These are phyloP conservation scores for Neolamprologus cancellatus DNA, from an alignment of 2,113 vertebrate species.

Conservation along the genomic window DNA sequence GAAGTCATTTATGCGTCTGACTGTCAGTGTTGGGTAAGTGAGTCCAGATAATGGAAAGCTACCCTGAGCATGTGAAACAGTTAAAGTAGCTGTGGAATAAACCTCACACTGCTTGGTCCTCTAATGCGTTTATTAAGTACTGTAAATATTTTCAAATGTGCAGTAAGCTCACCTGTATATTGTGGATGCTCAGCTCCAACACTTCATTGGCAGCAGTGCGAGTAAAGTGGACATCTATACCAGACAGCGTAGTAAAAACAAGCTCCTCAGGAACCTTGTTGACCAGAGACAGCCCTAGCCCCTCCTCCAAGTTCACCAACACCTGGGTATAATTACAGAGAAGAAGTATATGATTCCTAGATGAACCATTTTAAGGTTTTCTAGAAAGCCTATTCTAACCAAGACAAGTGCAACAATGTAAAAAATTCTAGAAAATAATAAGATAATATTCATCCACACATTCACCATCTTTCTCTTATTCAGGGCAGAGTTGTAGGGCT, in stretches of 20 bases:
- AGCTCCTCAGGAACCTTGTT: constrained; percentile 95
- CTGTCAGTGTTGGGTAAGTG: background rate
- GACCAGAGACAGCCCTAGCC: constrained; percentile 89
- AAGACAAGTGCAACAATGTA: background rate
- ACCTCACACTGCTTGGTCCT: background rate
- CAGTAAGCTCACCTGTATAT: constrained; percentile 80
- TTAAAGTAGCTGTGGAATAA: background rate
- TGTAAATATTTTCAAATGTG: background rate
- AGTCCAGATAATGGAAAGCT: background rate
- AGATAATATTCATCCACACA: background rate
- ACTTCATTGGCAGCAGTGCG: constrained; percentile 80
- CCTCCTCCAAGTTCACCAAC: constrained; percentile 85
- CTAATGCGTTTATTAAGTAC: background rate
- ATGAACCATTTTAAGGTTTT: background rate
- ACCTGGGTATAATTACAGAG: constrained; percentile 66
- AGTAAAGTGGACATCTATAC: constrained; percentile 86
- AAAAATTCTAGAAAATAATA: background rate
- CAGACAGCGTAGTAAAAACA: constrained; percentile 81
- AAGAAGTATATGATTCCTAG: background rate
- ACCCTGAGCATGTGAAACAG: background rate
- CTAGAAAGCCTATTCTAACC: background rate
- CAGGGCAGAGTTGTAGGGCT: background rate
- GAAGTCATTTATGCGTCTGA: background rate
- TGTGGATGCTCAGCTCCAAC: constrained; percentile 86
- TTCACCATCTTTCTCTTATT: background rate